Conservation (phyloP, 1,140 invertebrate genomes). For the Zaprionus davidi region DNA sequence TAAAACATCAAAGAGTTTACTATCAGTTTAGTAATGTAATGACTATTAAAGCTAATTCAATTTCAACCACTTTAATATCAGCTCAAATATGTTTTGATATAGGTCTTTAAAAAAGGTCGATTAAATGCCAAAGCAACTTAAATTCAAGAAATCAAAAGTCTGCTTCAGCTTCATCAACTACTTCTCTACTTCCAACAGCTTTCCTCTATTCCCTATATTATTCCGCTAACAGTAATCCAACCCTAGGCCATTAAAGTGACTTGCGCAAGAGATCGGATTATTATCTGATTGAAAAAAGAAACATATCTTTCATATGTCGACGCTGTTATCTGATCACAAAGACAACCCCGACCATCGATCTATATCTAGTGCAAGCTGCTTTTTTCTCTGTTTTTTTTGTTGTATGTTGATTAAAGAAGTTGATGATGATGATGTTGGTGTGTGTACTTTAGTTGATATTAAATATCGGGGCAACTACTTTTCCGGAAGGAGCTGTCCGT, state of each 20-base stretch:
- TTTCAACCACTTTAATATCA: no score
- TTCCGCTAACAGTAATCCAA: not conserved
- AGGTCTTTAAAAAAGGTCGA: no score
- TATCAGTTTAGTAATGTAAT: no score
- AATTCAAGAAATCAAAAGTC: not conserved
- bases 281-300: slow-evolving; percentile 18
- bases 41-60: no score
- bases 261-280: not conserved
- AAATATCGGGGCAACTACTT: slow-evolving; percentile 13
- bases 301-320: slow-evolving; percentile 34
- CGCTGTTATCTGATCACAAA: slow-evolving; percentile 25
- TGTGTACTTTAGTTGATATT: slow-evolving; percentile 12
- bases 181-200: not conserved
- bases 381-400: not conserved
- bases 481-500: slow-evolving; percentile 17
- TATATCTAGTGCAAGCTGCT: slow-evolving; percentile 7
- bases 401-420: slow-evolving; percentile 40
- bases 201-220: not conserved
- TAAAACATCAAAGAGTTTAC: no score
- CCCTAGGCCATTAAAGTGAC: slow-evolving; percentile 7
- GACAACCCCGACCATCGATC: slow-evolving; percentile 3
- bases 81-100: no score
- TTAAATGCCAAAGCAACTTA: no score
- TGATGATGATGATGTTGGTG: not conserved
- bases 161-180: not conserved